Evolutionary conservation across 2,888 invertebrate species (phyloP), one percentile per base, ranked within the genome.

Genomic region (Harpalus rubripes): DNA sequence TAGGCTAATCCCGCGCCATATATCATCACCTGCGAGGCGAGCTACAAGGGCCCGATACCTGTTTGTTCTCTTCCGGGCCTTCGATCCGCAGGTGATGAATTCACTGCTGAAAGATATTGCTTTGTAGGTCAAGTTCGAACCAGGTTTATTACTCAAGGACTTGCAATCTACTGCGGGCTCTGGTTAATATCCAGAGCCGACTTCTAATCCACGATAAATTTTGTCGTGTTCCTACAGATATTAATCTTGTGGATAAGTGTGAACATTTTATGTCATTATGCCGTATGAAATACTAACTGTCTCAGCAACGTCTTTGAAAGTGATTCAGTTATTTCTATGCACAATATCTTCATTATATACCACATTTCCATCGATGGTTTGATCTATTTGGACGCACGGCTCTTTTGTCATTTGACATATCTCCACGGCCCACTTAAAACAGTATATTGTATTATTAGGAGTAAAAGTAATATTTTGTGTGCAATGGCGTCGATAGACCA

Each of bases 1-100:
- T 84, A 84, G 65, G 84, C 39, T 84, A 84, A 84, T 84, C 78
- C 83, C 8, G 39, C 10, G 78, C 39, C 56, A 84, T 84, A 78
- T 78, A 84, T 84, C 84, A 84, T 63, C 65, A n/a, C 56, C 56
- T 12, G 58, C 22, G 72, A 44, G 6, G 39, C 1, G 15, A 41
- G 72, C 15, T 15, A 32, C 16, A 41, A 10, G n/a, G 15, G 41
- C 15, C 58, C 16, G 39, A 39, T 78, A 78, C 58, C 78, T 76
- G 78, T 56, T 78, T 78, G 78, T 78, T 78, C 58, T 78, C 58
- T 58, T 76, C 78, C 58, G 58, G 26, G 59, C 26, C 61, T 80
- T 80, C 80, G 61, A 80, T 52, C 32, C 44, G 10, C 3, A 10
- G 44, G 44, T 78, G 78, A 78, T 78, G 78, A n/a, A 78, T 58